Evolutionary conservation across 2,888 invertebrate species (phyloP).

Genomic region (Nysson spinosus): DNA sequence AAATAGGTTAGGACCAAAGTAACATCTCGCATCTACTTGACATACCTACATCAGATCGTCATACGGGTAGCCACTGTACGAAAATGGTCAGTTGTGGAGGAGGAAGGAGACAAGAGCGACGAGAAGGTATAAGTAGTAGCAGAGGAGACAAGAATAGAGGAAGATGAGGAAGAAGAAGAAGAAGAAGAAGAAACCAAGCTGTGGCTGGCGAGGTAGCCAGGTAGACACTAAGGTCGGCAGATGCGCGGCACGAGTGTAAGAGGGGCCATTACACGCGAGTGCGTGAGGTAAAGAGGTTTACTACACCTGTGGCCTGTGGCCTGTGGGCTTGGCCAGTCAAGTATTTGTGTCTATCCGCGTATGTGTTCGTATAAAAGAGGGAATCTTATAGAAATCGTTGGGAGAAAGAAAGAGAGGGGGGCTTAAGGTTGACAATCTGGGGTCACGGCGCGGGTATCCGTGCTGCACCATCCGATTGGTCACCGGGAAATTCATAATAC

Average conservation of each 20-base stretch:
- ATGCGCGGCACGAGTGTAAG: constrained; percentile 60
- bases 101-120: background rate
- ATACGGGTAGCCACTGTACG: background rate
- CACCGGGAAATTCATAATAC: constrained; percentile 64
- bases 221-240: constrained; percentile 53
- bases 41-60: background rate
- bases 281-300: constrained; percentile 69
- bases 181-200: constrained; percentile 31
- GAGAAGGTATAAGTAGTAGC: background rate
- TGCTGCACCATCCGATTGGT: constrained; percentile 52
- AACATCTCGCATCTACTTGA: background rate
- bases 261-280: constrained; percentile 62
- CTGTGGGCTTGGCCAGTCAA: constrained; percentile 64
- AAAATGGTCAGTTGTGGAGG: background rate
- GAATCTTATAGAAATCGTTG: constrained; percentile 30
- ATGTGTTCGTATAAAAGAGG: constrained; percentile 24
- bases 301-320: constrained; percentile 71
- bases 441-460: constrained; percentile 42
- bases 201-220: constrained; percentile 40
- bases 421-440: constrained; percentile 56
- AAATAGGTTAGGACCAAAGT: no score
- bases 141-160: constrained; percentile 1
- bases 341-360: constrained; percentile 16
- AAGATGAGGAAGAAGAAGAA: constrained; percentile 20
- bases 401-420: constrained; percentile 4